Evolutionary conservation across 2,113 vertebrate species (phyloP), one percentile per base, ranked within the genome.

Genomic region (Seriola dumerili): DNA sequence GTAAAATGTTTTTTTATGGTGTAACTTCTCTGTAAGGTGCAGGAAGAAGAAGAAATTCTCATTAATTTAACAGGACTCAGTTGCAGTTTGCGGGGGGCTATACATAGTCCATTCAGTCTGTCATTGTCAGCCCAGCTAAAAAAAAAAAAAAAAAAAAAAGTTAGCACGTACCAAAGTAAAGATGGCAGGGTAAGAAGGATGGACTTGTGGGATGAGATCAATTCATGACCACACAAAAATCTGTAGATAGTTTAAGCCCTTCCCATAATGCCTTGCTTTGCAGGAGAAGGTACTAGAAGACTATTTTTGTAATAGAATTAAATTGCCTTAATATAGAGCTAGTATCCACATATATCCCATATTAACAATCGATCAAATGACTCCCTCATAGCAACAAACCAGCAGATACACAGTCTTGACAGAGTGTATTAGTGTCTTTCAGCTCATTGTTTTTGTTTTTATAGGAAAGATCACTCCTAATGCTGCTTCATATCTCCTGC

Each of bases 101-200:
- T 76, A 76, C 55, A 81, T 81, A 86, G 84, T 75, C 54, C 42
- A 80, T 75, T 89, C 88, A 83, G 67, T 85, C 82, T 59, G 63
- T 87, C 79, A 83, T 76, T 80, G 87, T 87, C 82, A 77, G 59
- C 52, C 54, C 58, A 1, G 57, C 80, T 36, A 73, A 77, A 72
- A 80, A 42, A 42, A 11, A 83, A 48, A 48, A 48, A 48, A 46
- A 16, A 48, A 48, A 48, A 48, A 48, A 36, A 87, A 84, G 79
- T 76, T 76, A 78, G 23, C 73, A 58, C 29, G 71, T 69, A 87
- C 78, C 63, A 82, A 81, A 89, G 76, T 84, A 79, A 86, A 59
- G 66, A 54, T 63, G 74, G 69, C 68, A 81, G 73, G 62, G 42
- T 40, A 72, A 62, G 68, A 87, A 32, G 52, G 64, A 69, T 74